Evolutionary conservation across 2,888 invertebrate species (phyloP).

Genomic region (Halictus ligatus): DNA sequence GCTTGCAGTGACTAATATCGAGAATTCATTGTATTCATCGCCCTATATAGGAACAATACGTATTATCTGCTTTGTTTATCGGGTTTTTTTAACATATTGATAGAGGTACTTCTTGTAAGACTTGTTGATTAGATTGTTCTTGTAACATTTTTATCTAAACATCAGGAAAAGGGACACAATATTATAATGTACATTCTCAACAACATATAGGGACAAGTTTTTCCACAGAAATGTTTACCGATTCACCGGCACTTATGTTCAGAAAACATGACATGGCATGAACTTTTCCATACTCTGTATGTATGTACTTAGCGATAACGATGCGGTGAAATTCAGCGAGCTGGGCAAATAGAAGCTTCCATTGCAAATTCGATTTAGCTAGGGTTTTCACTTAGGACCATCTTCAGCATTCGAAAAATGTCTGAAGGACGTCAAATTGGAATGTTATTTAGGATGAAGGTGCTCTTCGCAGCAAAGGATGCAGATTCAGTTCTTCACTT

Average conservation of each 20-base stretch:
- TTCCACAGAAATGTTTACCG: not conserved
- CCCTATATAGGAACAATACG: too few relatives aligned
- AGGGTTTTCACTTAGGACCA: not conserved
- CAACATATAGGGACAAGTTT: not conserved
- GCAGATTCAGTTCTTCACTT: not conserved
- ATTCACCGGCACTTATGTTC: not conserved
- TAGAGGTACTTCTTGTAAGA: not conserved
- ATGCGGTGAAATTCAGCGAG: not conserved
- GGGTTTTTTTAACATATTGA: not conserved
- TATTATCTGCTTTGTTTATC: not conserved
- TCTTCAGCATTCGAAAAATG: not conserved
- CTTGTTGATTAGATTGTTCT: too few relatives aligned
- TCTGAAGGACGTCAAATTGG: not conserved
- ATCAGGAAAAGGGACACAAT: not conserved
- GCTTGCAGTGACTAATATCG: too few relatives aligned
- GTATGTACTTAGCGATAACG: not conserved
- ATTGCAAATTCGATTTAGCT: not conserved
- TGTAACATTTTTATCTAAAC: not conserved
- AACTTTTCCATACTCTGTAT: not conserved
- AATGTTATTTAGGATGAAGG: not conserved
- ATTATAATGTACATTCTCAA: not conserved
- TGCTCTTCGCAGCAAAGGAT: not conserved
- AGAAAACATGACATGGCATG: not conserved
- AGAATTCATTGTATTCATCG: too few relatives aligned
- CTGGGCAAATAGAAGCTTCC: not conserved